Conservation (phyloP, 1,140 invertebrate genomes). For the Phortica variegata region DNA sequence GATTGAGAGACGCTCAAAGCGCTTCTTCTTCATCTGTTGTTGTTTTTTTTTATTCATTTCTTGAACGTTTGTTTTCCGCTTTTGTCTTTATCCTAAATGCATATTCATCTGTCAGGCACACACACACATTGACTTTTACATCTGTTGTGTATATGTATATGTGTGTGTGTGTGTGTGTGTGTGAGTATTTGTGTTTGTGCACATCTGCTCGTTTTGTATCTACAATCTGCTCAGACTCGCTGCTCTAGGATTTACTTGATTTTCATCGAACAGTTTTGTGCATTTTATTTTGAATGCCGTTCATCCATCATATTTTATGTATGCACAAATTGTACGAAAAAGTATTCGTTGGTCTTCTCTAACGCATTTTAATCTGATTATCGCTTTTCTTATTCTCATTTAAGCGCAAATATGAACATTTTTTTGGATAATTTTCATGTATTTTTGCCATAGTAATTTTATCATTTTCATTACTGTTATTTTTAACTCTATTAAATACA, state of each 20-base stretch:
- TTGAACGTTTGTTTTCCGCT: neutral
- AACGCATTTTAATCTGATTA: too few relatives aligned
- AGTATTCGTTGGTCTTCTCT: constrained; percentile 10
- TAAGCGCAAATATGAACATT: too few relatives aligned
- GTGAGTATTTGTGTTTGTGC: constrained; percentile 28
- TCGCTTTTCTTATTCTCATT: too few relatives aligned
- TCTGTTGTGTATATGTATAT: too few relatives aligned
- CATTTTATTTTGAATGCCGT: too few relatives aligned
- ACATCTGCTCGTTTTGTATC: constrained; percentile 45
- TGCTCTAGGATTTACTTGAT: constrained; percentile 29
- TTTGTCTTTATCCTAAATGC: constrained; percentile 10
- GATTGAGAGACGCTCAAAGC: too few relatives aligned
- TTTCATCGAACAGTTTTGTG: too few relatives aligned
- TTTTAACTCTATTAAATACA: too few relatives aligned
- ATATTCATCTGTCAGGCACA: constrained; percentile 25
- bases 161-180: too few relatives aligned
- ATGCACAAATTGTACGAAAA: constrained; percentile 7
- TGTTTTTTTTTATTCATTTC: constrained; percentile 22
- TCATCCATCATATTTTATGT: constrained; percentile 15
- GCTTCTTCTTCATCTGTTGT: too few relatives aligned
- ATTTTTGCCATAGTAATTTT: constrained; percentile 4
- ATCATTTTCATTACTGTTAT: constrained; percentile 26
- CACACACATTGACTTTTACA: constrained; percentile 13
- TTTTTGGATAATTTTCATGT: constrained; percentile 7
- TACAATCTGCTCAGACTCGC: too few relatives aligned